Evolutionary conservation across 92 coral and sea anemone genomes (phyloP), one percentile per base, ranked within the genome.

Genomic region (Parazoanthus darwini): DNA sequence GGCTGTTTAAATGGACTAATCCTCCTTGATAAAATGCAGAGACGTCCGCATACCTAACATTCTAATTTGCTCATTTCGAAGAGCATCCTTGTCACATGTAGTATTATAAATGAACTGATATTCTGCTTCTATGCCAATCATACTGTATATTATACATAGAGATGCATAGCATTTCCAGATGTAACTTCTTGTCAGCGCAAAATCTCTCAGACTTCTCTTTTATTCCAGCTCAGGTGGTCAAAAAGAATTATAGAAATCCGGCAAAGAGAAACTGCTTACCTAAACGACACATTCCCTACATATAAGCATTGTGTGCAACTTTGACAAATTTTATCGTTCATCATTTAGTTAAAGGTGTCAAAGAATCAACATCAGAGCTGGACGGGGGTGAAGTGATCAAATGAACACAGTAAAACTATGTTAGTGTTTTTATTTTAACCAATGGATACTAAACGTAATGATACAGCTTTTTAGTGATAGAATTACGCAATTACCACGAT

Each of bases 11-110:
- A 33, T 26, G 51, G 7, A 70, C 66, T 84, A 84, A 84, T 84
- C 87, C 68, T 26, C 63, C 79, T 79, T 84, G 87, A 84, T 71
- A 71, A 50, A 84, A 46, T 48, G 68, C 87, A 84, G 79, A 63
- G 46, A 71, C 48, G 42, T 50, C 18, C 6, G 44, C 77, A 84
- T 84, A 29, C 87, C 87, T 10, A 29, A 20, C 79, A 84, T 44
- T 83, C 78, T 67, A 4, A 11, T 50, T 26, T 70, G 29, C 8
- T 71, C 18, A 65, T 37, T 25, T 84, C 87, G 29, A 44, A 11
- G 15, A 63, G 26, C 70, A 63, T 63, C 70, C 5, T 66, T 66
- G 76, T 65, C 37, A 25, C 44, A 67, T 22, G 42, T 44, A 36
- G 48, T 68, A 10, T 16, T 33, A 36, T 82, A 33, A 74, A 39